phyloP scores from a whole-genome alignment of 2,888 invertebrate genomes.

The Drosophila infuscata region DNA sequence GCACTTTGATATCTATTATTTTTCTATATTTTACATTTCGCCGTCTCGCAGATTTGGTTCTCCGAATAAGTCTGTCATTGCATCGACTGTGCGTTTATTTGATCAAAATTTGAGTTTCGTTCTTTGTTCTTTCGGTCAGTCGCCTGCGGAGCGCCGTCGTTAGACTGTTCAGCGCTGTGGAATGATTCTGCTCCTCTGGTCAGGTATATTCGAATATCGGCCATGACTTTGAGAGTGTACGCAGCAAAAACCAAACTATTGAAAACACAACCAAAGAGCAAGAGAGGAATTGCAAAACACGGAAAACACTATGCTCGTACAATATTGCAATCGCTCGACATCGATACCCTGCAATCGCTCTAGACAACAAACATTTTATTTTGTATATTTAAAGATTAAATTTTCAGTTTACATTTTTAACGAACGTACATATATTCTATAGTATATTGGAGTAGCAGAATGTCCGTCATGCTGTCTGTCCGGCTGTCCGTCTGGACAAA shows the following conservation, averaged over 20 bases:
- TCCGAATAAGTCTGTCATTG: conserved; percentile 24
- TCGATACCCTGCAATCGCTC: conserved; percentile 22
- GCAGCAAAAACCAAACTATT: conserved; percentile 34
- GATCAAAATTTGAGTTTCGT: background rate
- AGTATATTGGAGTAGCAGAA: too few species aligned
- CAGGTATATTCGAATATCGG: conserved; percentile 70
- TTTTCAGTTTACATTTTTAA: background rate
- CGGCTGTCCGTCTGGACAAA: too few species aligned
- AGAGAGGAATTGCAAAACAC: conserved; percentile 19
- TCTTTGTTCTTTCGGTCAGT: conserved; percentile 14
- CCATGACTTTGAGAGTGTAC: conserved; percentile 69
- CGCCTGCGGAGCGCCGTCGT: conserved; percentile 59
- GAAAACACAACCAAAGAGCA: conserved; percentile 19
- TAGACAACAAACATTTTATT: background rate
- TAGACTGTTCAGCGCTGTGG: conserved; percentile 48
- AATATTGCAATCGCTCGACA: conserved; percentile 1
- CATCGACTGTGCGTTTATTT: conserved; percentile 19
- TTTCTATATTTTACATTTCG: conserved; percentile 15
- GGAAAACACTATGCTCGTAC: background rate
- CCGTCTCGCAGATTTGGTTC: conserved; percentile 31
- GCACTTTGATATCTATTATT: conserved; percentile 14
- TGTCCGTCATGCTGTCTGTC: too few species aligned
- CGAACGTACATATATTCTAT: too few species aligned
- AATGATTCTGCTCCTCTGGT: conserved; percentile 50
- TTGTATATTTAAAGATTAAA: background rate